Percentiles rank a stretch among this genome's conserved stretches.
Conservation (phyloP, 1,140 invertebrate genomes). For the Ganaspis sp. region DNA sequence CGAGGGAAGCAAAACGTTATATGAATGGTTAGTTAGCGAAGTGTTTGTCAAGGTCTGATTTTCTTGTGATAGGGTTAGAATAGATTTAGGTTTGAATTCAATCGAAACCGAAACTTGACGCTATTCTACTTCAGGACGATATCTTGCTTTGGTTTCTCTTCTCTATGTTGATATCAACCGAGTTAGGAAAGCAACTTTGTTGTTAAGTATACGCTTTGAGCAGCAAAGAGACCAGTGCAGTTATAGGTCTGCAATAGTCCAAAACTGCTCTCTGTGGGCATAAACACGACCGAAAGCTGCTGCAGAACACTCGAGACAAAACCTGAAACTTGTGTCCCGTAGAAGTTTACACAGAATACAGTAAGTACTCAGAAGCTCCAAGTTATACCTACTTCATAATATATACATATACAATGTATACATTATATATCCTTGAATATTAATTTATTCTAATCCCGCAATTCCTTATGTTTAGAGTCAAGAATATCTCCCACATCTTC, state of each 20-base stretch:
- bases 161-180: not conserved
- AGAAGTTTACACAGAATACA: not conserved
- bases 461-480: not conserved
- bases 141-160: not conserved
- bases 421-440: not conserved
- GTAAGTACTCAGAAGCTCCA: not conserved
- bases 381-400: not conserved
- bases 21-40: no score
- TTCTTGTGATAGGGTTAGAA: not conserved
- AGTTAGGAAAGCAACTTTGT: not conserved
- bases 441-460: not conserved
- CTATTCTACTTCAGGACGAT: not conserved
- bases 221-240: constrained; percentile 5
- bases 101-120: not conserved
- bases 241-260: constrained; percentile 12
- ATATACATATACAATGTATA: not conserved
- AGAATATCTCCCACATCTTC: no score
- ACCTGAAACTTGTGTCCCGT: not conserved
- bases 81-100: not conserved
- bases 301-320: not conserved
- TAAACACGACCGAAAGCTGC: constrained; percentile 15
- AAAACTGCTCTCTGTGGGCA: not conserved
- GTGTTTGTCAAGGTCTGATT: not conserved
- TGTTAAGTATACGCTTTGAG: constrained; percentile 3
- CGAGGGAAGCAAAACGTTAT: no score